Percentiles rank a stretch among this genome's conserved stretches.
These are phyloP conservation scores for Urosaurus nigricauda DNA, from an alignment of 2,797 vertebrate genomes.

Conservation along the genomic window DNA sequence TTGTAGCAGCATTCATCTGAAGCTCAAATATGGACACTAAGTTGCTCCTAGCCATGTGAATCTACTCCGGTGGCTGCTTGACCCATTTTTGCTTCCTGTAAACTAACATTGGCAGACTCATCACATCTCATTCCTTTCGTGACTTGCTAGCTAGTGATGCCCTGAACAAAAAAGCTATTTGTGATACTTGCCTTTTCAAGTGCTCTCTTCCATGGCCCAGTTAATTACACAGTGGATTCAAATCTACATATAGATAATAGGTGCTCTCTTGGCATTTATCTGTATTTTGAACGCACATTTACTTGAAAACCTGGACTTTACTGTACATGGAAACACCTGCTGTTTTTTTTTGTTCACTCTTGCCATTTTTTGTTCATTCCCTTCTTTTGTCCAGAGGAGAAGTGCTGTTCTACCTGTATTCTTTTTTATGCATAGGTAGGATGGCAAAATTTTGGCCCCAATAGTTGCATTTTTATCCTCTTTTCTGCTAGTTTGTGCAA, in stretches of 20 bases:
- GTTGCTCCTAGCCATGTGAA: slow-evolving; percentile 23
- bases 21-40: slow-evolving; percentile 49
- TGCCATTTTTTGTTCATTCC: not conserved
- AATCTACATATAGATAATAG: not conserved
- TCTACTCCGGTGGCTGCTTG: slow-evolving; percentile 50
- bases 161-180: slow-evolving; percentile 50
- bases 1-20: slow-evolving; percentile 43
- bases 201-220: slow-evolving; percentile 46
- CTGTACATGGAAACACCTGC: not conserved
- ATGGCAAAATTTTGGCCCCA: not conserved
- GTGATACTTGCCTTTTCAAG: slow-evolving; percentile 55
- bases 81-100: slow-evolving; percentile 56
- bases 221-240: slow-evolving; percentile 55
- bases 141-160: slow-evolving; percentile 46
- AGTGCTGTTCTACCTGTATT: not conserved
- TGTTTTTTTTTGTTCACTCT: not conserved
- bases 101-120: slow-evolving; percentile 58
- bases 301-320: not conserved
- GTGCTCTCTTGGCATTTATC: not conserved
- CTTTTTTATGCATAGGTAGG: not conserved
- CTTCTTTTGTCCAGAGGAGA: not conserved
- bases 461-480: not conserved
- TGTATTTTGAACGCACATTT: not conserved
- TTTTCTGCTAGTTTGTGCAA: too few relatives aligned
- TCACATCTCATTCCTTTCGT: slow-evolving; percentile 39